phyloP scores from a whole-genome alignment of 2,113 vertebrate species.

The Formicarius rufipectus region DNA sequence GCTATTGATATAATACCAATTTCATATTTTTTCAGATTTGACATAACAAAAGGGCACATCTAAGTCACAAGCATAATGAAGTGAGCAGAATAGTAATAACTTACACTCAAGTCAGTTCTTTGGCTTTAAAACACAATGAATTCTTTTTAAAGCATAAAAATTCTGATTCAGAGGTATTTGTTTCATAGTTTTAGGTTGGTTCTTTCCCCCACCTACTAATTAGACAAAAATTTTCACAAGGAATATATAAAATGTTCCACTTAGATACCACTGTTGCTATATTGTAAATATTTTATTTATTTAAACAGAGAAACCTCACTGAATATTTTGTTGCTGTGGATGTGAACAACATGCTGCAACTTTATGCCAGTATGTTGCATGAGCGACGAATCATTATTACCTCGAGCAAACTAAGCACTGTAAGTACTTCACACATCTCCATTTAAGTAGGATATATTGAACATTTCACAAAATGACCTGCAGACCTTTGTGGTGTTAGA shows the following conservation, averaged over 20 bases:
- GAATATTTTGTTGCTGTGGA: slow-evolving; percentile 99
- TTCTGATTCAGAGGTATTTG: neutral
- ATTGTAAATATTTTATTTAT: slow-evolving; percentile 54
- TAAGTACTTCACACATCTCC: slow-evolving; percentile 82
- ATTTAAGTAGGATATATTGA: slow-evolving; percentile 50
- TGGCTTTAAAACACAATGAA: neutral
- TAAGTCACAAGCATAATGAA: neutral
- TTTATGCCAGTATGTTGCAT: slow-evolving; percentile 95
- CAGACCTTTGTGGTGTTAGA: slow-evolving; percentile 58
- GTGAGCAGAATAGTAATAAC: neutral
- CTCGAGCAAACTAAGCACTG: slow-evolving; percentile 98
- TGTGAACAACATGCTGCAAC: slow-evolving; percentile 95
- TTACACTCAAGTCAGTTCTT: neutral
- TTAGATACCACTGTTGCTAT: neutral
- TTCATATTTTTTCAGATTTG: neutral
- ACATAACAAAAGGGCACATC: neutral
- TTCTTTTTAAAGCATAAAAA: neutral
- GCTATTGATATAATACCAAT: neutral
- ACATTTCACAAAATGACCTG: slow-evolving; percentile 60
- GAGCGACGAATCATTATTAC: slow-evolving; percentile 94
- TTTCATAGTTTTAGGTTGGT: neutral
- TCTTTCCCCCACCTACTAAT: neutral
- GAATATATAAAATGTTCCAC: neutral
- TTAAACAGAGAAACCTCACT: slow-evolving; percentile 91
- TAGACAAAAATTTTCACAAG: neutral